phyloP scores from a whole-genome alignment of 2,888 invertebrate genomes.

The Eupelmus urozonus region DNA sequence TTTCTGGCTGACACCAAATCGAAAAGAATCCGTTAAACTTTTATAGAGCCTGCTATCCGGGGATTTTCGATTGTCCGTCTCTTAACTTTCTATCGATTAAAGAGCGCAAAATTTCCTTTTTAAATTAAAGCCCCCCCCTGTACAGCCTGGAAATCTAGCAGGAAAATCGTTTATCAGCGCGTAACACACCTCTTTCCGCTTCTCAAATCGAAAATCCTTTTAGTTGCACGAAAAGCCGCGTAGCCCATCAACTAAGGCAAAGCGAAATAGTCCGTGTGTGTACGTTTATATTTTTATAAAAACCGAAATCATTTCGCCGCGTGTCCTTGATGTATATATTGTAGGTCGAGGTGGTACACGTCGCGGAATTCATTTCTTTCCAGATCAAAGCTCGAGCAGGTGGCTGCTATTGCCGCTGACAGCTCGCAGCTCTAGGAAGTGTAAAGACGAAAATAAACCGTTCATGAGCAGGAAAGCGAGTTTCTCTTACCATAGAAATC shows the following conservation, averaged over 20 bases:
- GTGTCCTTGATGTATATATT: neutral
- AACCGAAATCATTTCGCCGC: neutral
- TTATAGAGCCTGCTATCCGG: no score
- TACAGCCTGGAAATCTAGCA: no score
- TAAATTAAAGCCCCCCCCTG: no score
- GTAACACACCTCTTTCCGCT: neutral
- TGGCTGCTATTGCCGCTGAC: slow-evolving; percentile 51
- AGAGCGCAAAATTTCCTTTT: no score
- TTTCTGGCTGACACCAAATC: neutral
- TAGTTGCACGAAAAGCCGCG: neutral
- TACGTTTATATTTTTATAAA: neutral
- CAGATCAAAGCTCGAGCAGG: slow-evolving; percentile 43
- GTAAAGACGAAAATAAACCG: slow-evolving; percentile 23
- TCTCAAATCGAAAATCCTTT: neutral
- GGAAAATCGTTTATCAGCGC: no score
- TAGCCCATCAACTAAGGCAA: neutral
- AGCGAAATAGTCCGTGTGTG: neutral
- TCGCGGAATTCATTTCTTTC: slow-evolving; percentile 48
- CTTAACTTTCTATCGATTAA: no score
- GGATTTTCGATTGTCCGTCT: no score
- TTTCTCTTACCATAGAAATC: slow-evolving; percentile 89
- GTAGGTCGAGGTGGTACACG: neutral
- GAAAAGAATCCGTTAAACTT: no score
- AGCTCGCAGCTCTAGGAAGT: slow-evolving; percentile 1
- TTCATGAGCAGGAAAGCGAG: neutral